phyloP scores from a whole-genome alignment of 2,113 vertebrate species.

The Bubo bubo region DNA sequence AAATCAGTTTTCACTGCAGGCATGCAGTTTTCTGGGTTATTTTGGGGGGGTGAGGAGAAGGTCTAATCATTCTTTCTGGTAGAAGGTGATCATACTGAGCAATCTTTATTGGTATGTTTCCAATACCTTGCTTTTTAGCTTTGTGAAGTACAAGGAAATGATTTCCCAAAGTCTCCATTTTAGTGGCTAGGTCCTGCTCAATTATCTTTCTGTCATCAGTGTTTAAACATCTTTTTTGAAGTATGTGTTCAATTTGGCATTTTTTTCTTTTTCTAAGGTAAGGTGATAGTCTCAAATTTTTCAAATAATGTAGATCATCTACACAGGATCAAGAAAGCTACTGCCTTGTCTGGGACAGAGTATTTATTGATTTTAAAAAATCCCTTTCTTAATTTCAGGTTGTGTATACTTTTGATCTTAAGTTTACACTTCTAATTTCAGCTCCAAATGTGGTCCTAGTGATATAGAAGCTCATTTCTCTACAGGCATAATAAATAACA shows the following conservation, averaged over 20 bases:
- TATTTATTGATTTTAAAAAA: constrained; percentile 36
- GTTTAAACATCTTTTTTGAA: not conserved
- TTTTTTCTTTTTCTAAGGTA: not conserved
- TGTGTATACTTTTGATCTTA: constrained; percentile 4
- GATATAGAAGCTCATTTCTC: not conserved
- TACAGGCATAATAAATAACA: constrained; percentile 25
- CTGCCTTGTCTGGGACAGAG: not conserved
- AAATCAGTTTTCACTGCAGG: not conserved
- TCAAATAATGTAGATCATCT: not conserved
- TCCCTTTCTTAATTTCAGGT: not conserved
- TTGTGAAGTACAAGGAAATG: not conserved
- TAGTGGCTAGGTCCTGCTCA: not conserved
- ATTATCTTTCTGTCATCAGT: not conserved
- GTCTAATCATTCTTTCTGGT: not conserved
- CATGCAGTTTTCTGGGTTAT: not conserved
- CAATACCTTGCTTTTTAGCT: not conserved
- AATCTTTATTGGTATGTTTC: not conserved
- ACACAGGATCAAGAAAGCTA: not conserved
- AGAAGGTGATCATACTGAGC: not conserved
- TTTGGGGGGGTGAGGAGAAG: not conserved
- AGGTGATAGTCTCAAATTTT: not conserved
- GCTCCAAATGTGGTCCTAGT: not conserved
- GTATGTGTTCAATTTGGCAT: not conserved
- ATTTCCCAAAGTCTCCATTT: not conserved
- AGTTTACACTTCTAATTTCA: not conserved